Conservation (phyloP, 2,888 invertebrate genomes). For the Drymonia ruficornis region DNA sequence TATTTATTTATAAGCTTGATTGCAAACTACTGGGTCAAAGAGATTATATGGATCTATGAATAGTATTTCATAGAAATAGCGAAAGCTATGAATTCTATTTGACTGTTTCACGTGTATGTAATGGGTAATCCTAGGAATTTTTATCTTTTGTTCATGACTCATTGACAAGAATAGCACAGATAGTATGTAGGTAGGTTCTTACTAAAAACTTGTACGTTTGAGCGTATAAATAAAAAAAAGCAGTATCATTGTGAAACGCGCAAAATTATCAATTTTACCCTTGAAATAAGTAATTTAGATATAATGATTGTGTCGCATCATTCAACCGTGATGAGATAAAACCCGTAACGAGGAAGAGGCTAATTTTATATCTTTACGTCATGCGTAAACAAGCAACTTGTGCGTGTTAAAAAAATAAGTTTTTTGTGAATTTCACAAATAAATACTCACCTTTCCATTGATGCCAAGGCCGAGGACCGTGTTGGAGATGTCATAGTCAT, state of each 20-base stretch:
- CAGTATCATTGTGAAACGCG: background rate
- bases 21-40: too few relatives aligned
- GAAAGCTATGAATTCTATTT: too few relatives aligned
- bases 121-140: background rate
- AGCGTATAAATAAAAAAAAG: background rate
- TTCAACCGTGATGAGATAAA: slow-evolving; percentile 19
- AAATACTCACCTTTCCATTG: slow-evolving; percentile 92
- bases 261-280: background rate
- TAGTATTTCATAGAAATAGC: too few relatives aligned
- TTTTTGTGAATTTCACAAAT: slow-evolving; percentile 20
- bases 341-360: slow-evolving; percentile 20
- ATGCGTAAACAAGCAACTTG: slow-evolving; percentile 54
- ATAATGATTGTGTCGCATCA: slow-evolving; percentile 18
- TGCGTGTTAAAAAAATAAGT: slow-evolving; percentile 10
- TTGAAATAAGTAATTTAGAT: background rate
- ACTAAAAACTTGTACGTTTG: background rate
- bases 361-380: slow-evolving; percentile 58
- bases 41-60: too few relatives aligned
- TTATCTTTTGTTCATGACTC: background rate
- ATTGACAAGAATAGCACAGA: background rate
- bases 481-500: slow-evolving; percentile 96
- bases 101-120: background rate
- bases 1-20: too few relatives aligned
- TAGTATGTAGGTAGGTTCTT: background rate
- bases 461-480: slow-evolving; percentile 98